phyloP scores from a whole-genome alignment of 2,888 invertebrate species.

The Amphipyra tragopoginis region DNA sequence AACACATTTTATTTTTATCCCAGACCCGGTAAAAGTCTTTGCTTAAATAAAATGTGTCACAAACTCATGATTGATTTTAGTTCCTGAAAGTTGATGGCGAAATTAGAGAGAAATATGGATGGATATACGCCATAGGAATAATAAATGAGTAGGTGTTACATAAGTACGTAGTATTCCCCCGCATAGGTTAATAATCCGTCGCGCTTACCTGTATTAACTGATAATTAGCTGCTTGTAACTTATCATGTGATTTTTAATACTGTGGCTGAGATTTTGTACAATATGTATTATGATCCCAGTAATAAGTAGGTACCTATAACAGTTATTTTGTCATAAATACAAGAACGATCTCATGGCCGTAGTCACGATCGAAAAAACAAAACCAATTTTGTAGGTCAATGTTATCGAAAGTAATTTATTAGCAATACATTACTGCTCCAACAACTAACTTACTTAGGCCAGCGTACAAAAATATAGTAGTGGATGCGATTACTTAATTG shows the following conservation, averaged over 20 bases:
- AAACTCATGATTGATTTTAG: slow-evolving; percentile 34
- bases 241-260: too few relatives aligned
- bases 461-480: slow-evolving; percentile 42
- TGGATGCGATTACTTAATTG: slow-evolving; percentile 57
- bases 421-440: slow-evolving; percentile 36
- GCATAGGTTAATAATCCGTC: too few relatives aligned
- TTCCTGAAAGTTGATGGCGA: slow-evolving; percentile 16
- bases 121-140: too few relatives aligned
- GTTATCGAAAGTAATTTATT: slow-evolving; percentile 38
- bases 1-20: neutral
- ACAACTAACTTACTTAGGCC: slow-evolving; percentile 43
- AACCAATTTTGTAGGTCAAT: slow-evolving; percentile 29
- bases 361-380: neutral
- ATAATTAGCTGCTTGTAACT: too few relatives aligned
- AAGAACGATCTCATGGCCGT: too few relatives aligned
- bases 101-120: slow-evolving; percentile 38
- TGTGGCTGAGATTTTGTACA: too few relatives aligned
- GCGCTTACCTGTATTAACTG: too few relatives aligned
- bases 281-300: too few relatives aligned
- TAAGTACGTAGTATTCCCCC: too few relatives aligned
- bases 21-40: neutral
- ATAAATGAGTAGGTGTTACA: too few relatives aligned
- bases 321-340: too few relatives aligned
- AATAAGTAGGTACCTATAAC: too few relatives aligned
- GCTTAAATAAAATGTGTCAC: slow-evolving; percentile 29